phyloP scores from a whole-genome alignment of 2,797 vertebrate genomes.

The Danio jaintianensis region DNA sequence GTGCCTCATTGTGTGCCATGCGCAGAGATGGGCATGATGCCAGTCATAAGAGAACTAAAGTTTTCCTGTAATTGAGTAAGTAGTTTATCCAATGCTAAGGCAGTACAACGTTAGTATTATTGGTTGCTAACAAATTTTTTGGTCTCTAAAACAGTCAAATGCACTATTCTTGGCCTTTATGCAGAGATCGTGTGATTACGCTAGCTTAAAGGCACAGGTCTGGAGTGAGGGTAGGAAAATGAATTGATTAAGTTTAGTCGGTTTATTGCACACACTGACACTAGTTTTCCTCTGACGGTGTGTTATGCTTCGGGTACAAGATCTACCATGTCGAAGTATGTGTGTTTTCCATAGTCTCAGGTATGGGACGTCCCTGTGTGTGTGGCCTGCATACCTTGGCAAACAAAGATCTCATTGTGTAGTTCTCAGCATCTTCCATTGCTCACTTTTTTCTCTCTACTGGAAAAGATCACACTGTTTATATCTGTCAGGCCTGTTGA shows the following conservation, averaged over 20 bases:
- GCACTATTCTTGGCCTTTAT: neutral
- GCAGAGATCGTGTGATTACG: neutral
- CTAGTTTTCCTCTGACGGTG: conserved; percentile 3
- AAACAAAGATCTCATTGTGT: conserved; percentile 54
- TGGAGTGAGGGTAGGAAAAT: neutral
- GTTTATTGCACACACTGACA: neutral
- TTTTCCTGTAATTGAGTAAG: conserved; percentile 57
- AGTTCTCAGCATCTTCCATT: conserved; percentile 3
- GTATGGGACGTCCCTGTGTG: conserved; percentile 37
- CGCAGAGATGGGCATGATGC: conserved; percentile 46
- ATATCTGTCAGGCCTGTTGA: conserved; percentile 1
- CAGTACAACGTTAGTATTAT: conserved; percentile 9
- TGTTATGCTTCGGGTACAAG: conserved; percentile 22
- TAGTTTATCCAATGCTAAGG: conserved; percentile 30
- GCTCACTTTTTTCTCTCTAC: neutral
- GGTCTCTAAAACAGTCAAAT: conserved; percentile 5
- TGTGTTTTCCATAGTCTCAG: conserved; percentile 25
- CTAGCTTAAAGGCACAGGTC: neutral
- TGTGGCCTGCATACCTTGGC: conserved; percentile 43
- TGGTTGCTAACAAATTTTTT: neutral
- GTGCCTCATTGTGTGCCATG: conserved; percentile 59
- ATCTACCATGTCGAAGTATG: conserved; percentile 7
- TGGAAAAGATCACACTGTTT: neutral
- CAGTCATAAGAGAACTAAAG: conserved; percentile 41
- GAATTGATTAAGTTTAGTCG: neutral